Base-by-base conservation (phyloP, 2,113 vertebrate species). In the Lophochroa leadbeateri region DNA sequence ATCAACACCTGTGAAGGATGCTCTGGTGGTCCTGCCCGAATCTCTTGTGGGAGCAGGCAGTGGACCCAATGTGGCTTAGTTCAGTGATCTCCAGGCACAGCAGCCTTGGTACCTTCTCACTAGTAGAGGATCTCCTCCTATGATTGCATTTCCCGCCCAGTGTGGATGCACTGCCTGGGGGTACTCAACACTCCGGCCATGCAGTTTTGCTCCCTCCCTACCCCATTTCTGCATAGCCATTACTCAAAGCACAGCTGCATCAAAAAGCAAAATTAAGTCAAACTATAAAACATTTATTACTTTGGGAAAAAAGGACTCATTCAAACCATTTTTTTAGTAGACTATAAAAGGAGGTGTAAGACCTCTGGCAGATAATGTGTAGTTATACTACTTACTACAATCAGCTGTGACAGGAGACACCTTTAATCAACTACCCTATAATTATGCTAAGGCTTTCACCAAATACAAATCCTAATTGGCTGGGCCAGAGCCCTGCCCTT, bases 381-480 rank as follows among this genome's bases (percentile, higher is more conserved):
- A 86, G 49, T 61, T 83, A 52, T 11, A 82, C 39, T 83, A 55
- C 43, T 68, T 58, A 83, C 46, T 83, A 65, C 43, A 74, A 60
- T 88, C 72, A 90, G 72, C 60, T 86, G 67, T 81, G 86, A 88
- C 92, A 90, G 70, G 20, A 93, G 80, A 72, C 29, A 92, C 76
- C 60, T 94, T 92, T 86, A 55, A 90, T 77, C 47, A 64, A 10
- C 65, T 82, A 89, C 92, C 83, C 90, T 82, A 11, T 92, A 91
- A 96, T 96, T 94, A 97, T 96, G 82, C 90, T 76, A 95, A 95
- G 37, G 75, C 57, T 94, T 95, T 85, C 61, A 41, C 53, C 35
- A 77, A 88, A 89, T 74, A 91, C 68, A 88, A 95, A 60, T 57
- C 69, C 82, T 82, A 77, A 96, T 87, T 96, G 96, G 90, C 79